Conservation (phyloP, 2,113 vertebrate species). For the Marmota flaviventris region DNA sequence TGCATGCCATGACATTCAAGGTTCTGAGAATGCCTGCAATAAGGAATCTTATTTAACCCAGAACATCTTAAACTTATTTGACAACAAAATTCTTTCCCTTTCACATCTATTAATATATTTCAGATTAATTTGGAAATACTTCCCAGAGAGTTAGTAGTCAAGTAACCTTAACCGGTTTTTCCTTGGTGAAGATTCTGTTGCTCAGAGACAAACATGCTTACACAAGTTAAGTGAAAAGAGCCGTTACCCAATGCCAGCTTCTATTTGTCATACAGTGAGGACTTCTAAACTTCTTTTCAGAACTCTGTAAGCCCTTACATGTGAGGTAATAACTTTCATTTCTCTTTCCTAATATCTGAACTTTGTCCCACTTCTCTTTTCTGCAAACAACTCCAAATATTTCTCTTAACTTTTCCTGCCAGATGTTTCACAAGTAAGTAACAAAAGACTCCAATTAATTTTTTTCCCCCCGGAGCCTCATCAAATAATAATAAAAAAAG, state of each 20-base stretch:
- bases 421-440: conserved; percentile 53
- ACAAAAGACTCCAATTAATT: not conserved
- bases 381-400: conserved; percentile 9
- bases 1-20: fast-evolving
- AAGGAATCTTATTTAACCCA: not conserved
- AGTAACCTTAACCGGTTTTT: not conserved
- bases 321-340: not conserved
- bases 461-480: not conserved
- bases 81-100: not conserved
- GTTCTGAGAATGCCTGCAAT: not conserved
- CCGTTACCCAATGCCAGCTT: not conserved
- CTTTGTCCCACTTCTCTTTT: conserved; percentile 52
- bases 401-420: conserved; percentile 6
- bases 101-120: not conserved
- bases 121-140: not conserved
- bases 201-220: not conserved
- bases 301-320: not conserved
- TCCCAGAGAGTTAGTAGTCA: not conserved
- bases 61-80: not conserved
- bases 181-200: not conserved
- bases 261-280: not conserved
- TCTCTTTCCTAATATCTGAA: conserved; percentile 41
- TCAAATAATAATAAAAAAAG: not conserved
- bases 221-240: not conserved
- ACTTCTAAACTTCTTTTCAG: not conserved